Evolutionary conservation across 2,113 vertebrate species (phyloP), one percentile per base, ranked within the genome.

Genomic region (Notarius lentiginosus): DNA sequence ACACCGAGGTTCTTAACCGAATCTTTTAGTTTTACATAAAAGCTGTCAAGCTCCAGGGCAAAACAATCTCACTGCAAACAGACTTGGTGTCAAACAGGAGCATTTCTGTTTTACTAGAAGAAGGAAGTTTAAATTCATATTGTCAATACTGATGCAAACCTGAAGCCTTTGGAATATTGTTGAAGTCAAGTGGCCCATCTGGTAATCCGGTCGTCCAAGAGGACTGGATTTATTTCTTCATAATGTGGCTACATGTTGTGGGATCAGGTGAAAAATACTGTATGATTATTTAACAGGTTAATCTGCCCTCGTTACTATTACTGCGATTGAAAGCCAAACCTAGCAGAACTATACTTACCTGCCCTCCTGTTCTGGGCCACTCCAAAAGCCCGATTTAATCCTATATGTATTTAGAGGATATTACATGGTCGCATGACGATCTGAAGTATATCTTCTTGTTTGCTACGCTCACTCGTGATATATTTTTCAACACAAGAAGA

Each of bases 11-110:
- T 79, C 27, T n/a, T 58, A 34, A 79, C n/a, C 58, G 53, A 81
- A 81, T 30, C 10, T 41, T 61, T 81, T 47, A 61, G 30, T 60
- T 61, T 81, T 47, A 47, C 58, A 81, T 81, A 81, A 81, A 81
- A 81, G 79, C 56, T 60, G 18, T 61, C 11, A 7, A 14, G 30
- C 30, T 61, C 79, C 56, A 14, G 56, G 30, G 56, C 55, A 41
- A 81, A 61, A 12, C 79, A 81, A 47, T 30, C 56, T 81, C 12
- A 60, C 55, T 34, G 8, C 55, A 60, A 30, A 61, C 56, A 55
- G 24, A 79, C 75, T 17, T 27, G 24, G 51, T 53, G 49, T n/a
- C 75, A 24, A 79, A 55, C n/a, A 27, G 75, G n/a, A 55, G 24
- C 1, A 55, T 79, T 51, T 53, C 24, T 47, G 56, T 81, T 61